A percentile compares a stretch with the other conserved stretches of the same genome.
phyloP scores from a whole-genome alignment of 2,797 vertebrate species.

The Sebastes variabilis region DNA sequence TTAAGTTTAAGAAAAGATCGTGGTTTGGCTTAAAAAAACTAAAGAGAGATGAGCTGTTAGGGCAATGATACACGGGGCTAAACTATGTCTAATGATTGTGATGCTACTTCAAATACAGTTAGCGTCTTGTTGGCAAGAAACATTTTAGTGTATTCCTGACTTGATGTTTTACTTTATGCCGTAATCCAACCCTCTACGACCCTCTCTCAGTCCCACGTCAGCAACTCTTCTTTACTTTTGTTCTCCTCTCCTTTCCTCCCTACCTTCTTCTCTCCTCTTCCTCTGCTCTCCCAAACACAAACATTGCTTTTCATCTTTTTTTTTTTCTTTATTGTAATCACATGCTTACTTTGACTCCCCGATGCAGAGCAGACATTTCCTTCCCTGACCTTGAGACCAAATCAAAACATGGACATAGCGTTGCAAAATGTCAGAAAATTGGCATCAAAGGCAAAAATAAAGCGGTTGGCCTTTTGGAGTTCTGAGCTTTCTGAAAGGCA shows the following conservation, averaged over 20 bases:
- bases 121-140: not conserved
- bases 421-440: constrained; percentile 31
- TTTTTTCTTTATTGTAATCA: not conserved
- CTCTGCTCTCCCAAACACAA: not conserved
- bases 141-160: not conserved
- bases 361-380: constrained; percentile 7
- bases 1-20: too few species aligned
- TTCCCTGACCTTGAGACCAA: not conserved
- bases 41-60: not conserved
- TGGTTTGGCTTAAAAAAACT: too few species aligned
- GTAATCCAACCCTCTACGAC: fast-evolving
- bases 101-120: not conserved
- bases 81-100: not conserved
- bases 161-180: not conserved
- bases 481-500: constrained; percentile 3
- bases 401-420: constrained; percentile 10
- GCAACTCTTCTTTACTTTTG: not conserved
- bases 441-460: constrained; percentile 32
- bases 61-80: not conserved
- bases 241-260: not conserved
- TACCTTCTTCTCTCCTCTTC: not conserved
- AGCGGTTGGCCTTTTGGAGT: constrained; percentile 35
- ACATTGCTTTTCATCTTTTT: not conserved
- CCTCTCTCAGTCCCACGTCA: too few species aligned
- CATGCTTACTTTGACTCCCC: constrained; percentile 18